A percentile compares a stretch with the other conserved stretches of the same genome.
Conservation (phyloP, 2,888 invertebrate species). For the Strigamia crassipes region DNA sequence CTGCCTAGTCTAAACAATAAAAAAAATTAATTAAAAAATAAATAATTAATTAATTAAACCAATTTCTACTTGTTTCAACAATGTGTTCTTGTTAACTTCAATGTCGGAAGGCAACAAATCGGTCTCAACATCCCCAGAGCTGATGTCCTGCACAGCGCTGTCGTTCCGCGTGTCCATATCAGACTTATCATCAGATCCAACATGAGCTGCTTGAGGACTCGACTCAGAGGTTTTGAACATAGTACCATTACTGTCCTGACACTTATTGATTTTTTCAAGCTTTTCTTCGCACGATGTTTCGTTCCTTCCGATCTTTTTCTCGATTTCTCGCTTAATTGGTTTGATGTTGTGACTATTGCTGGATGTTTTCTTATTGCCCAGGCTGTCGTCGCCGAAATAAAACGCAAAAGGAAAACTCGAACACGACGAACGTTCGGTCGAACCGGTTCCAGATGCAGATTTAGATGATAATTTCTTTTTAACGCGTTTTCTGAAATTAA, state of each 20-base stretch:
- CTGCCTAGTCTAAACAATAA: neutral
- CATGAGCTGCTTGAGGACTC: conserved; percentile 44
- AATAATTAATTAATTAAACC: neutral
- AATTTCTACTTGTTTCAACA: conserved; percentile 17
- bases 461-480: neutral
- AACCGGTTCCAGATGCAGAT: neutral
- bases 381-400: neutral
- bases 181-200: conserved; percentile 31
- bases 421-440: neutral
- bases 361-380: neutral
- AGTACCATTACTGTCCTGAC: neutral
- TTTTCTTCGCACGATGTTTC: neutral
- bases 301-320: neutral
- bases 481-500: conserved; percentile 28
- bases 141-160: conserved; percentile 50
- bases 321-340: neutral
- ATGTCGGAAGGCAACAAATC: conserved; percentile 50
- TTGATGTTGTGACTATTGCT: neutral
- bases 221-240: conserved; percentile 36
- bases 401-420: conserved; percentile 8
- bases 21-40: neutral
- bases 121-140: conserved; percentile 51
- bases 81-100: conserved; percentile 44
- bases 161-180: conserved; percentile 50
- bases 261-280: neutral